Percentiles rank a stretch among this genome's conserved stretches.
Evolutionary conservation across 2,113 vertebrate species (phyloP).

Genomic region (Psephotus haematonotus): DNA sequence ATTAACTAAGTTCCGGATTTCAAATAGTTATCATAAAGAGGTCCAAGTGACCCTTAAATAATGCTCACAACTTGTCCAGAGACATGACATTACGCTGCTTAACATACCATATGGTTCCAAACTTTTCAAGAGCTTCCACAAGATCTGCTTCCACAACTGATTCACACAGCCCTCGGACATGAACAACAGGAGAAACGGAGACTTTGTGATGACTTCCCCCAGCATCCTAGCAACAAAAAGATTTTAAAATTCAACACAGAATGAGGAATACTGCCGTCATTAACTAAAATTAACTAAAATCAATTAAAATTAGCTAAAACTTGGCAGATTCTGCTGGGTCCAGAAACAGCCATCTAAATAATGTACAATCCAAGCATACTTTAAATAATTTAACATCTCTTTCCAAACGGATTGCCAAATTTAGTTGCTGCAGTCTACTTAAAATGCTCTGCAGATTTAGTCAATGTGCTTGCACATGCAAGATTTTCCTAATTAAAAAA

Average conservation of each 20-base stretch:
- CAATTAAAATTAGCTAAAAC: neutral
- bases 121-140: slow-evolving; percentile 92
- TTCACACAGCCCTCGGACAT: slow-evolving; percentile 92
- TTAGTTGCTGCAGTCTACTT: neutral
- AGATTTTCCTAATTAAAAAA: neutral
- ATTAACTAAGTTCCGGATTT: neutral
- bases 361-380: neutral
- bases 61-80: neutral
- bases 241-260: neutral
- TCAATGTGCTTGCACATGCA: neutral
- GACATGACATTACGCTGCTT: neutral
- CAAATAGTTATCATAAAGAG: neutral
- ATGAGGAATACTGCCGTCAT: neutral
- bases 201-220: slow-evolving; percentile 88
- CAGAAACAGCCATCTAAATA: neutral
- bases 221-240: slow-evolving; percentile 69
- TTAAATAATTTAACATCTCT: neutral
- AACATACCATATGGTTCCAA: slow-evolving; percentile 94
- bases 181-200: slow-evolving; percentile 93
- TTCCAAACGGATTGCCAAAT: neutral
- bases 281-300: neutral
- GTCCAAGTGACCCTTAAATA: neutral
- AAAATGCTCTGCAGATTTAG: neutral
- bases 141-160: slow-evolving; percentile 97
- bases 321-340: neutral